phyloP scores from a whole-genome alignment of 2,113 vertebrate genomes.

The Anolis sagrei region DNA sequence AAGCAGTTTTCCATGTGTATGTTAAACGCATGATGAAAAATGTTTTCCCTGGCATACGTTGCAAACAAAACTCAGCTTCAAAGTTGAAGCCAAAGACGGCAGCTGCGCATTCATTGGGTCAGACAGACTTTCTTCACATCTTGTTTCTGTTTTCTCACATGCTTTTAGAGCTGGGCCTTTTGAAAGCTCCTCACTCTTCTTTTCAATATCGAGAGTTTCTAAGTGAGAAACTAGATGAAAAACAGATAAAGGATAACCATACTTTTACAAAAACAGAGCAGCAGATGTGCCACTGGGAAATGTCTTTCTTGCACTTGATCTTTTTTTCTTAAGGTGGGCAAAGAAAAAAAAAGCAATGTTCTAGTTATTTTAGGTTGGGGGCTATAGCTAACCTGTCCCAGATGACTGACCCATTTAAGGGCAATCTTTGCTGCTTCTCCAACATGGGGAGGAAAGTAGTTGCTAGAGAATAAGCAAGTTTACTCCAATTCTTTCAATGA shows the following conservation, averaged over 20 bases:
- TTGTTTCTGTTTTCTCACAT: not conserved
- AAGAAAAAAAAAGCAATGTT: too few relatives aligned
- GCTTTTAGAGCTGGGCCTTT: not conserved
- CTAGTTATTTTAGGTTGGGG: not conserved
- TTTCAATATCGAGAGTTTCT: not conserved
- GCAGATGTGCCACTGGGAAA: not conserved
- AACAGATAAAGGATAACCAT: not conserved
- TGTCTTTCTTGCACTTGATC: not conserved
- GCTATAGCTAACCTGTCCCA: not conserved
- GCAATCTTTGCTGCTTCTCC: not conserved
- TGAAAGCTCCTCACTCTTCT: not conserved
- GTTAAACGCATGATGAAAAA: not conserved
- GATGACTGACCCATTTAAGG: not conserved
- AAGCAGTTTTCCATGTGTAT: not conserved
- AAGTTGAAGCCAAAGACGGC: not conserved
- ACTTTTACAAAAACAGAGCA: not conserved
- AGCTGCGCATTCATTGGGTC: not conserved
- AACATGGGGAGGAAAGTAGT: not conserved
- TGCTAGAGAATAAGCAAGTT: not conserved
- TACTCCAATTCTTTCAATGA: constrained; percentile 12
- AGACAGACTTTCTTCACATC: not conserved
- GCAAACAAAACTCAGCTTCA: not conserved
- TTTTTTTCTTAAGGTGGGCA: not conserved
- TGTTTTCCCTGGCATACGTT: not conserved
- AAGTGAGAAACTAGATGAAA: not conserved